These are phyloP conservation scores for Encarsia formosa DNA, from an alignment of 2,888 invertebrate species.

Conservation along the genomic window DNA sequence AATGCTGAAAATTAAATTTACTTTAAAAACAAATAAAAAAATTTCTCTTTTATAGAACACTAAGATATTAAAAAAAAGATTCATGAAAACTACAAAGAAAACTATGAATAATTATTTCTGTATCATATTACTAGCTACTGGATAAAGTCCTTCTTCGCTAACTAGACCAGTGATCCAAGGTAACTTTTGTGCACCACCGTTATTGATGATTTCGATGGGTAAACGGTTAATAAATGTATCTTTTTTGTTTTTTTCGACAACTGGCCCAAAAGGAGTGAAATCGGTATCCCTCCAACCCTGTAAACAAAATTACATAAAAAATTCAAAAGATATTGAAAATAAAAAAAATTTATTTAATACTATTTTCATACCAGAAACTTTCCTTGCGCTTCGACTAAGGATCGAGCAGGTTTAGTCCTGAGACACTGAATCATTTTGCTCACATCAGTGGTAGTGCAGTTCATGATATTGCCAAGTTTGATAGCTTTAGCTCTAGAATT, in stretches of 20 bases:
- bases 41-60: too few relatives aligned
- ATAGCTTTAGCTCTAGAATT: conserved; percentile 57
- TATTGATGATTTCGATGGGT: conserved; percentile 60
- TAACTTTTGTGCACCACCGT: conserved; percentile 60
- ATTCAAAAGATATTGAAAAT: too few relatives aligned
- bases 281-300: too few relatives aligned
- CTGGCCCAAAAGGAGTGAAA: conserved; percentile 72
- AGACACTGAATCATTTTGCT: conserved; percentile 63
- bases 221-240: conserved; percentile 64
- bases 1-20: too few relatives aligned
- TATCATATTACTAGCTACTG: too few relatives aligned
- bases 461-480: conserved; percentile 59
- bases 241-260: conserved; percentile 58
- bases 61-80: too few relatives aligned
- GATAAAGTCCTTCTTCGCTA: conserved; percentile 71
- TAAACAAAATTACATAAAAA: too few relatives aligned
- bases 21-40: too few relatives aligned
- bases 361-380: conserved; percentile 64
- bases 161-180: conserved; percentile 70
- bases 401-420: conserved; percentile 58
- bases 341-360: too few relatives aligned
- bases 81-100: too few relatives aligned
- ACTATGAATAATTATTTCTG: too few relatives aligned
- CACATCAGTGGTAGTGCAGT: conserved; percentile 58
- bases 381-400: conserved; percentile 58